Conservation (phyloP, 2,113 vertebrate species). For the Petroica traversi region DNA sequence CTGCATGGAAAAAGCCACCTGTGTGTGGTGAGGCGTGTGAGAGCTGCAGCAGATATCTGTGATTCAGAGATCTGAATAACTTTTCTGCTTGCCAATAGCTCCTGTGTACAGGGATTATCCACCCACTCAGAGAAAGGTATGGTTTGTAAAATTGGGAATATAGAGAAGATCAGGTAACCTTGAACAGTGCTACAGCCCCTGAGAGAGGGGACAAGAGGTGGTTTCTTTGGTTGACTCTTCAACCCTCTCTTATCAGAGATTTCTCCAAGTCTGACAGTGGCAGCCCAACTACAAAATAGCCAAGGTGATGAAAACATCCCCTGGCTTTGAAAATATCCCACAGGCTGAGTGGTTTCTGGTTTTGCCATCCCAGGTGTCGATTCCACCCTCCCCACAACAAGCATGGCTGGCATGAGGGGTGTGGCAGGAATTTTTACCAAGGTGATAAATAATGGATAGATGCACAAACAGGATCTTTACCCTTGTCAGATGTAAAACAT, state of each 20-base stretch:
- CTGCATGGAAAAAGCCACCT: not conserved
- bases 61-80: not conserved
- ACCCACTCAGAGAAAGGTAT: not conserved
- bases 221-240: not conserved
- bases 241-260: not conserved
- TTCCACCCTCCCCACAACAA: fast-evolving
- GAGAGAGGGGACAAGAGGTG: not conserved
- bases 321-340: not conserved
- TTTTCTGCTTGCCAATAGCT: not conserved
- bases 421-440: not conserved
- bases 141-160: not conserved
- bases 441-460: not conserved
- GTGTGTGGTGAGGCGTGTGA: not conserved
- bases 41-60: not conserved
- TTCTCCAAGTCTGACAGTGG: not conserved
- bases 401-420: not conserved
- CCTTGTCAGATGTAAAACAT: constrained; percentile 23
- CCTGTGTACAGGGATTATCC: not conserved
- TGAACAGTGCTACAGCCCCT: not conserved
- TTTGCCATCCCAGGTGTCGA: not conserved
- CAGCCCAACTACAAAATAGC: not conserved
- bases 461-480: not conserved
- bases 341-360: not conserved
- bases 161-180: not conserved
- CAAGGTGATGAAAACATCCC: not conserved